These are phyloP conservation scores for Psittacara wagleri DNA, from an alignment of 2,113 vertebrate species.

Conservation along the genomic window DNA sequence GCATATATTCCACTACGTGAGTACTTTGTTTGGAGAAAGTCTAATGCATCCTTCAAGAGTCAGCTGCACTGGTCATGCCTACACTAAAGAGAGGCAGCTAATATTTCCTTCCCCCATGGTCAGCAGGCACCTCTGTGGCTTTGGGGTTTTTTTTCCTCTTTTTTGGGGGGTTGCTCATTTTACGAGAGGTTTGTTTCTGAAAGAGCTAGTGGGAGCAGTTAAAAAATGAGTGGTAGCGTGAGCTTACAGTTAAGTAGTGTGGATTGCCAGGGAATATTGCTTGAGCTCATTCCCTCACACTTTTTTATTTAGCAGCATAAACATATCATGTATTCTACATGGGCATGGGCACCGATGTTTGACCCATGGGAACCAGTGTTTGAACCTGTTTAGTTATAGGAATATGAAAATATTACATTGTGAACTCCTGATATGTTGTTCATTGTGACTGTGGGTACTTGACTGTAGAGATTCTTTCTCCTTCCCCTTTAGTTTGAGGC, in stretches of 20 bases:
- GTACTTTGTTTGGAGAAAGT: not conserved
- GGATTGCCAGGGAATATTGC: not conserved
- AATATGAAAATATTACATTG: not conserved
- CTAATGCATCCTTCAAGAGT: not conserved
- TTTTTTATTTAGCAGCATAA: not conserved
- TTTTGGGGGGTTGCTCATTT: not conserved
- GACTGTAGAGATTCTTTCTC: not conserved
- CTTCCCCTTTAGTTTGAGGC: not conserved
- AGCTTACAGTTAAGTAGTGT: not conserved
- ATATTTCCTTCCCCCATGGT: not conserved
- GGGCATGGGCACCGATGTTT: not conserved
- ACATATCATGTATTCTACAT: not conserved
- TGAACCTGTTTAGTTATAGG: not conserved
- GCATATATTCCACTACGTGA: not conserved
- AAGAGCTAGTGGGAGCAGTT: not conserved
- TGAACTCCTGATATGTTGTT: not conserved
- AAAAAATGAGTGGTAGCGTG: not conserved
- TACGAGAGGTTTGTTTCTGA: not conserved
- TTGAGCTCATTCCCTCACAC: not conserved
- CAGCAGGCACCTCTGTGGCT: not conserved
- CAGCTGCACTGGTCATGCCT: not conserved
- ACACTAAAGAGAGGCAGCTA: not conserved
- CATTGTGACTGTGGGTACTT: rapidly evolving
- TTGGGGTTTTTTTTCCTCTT: rapidly evolving
- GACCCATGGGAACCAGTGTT: not conserved